Evolutionary conservation across 2,888 invertebrate genomes (phyloP).

Genomic region (Caenorhabditis virilis): DNA sequence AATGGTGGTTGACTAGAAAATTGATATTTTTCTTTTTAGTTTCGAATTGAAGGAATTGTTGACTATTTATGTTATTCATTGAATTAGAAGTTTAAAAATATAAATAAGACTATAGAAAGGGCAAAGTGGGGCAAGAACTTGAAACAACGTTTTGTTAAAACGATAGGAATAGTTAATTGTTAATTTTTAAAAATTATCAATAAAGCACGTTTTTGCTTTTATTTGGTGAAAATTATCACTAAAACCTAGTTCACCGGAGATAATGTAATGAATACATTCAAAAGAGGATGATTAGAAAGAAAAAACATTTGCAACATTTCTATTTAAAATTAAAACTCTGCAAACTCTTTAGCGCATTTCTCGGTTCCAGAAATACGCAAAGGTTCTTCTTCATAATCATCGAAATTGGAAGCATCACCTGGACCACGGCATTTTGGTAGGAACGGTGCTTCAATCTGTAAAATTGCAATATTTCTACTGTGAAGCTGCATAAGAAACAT

Average conservation of each 20-base stretch:
- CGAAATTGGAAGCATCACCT: slow-evolving; percentile 99
- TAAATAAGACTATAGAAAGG: neutral
- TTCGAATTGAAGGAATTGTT: neutral
- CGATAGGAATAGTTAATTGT: too few species aligned
- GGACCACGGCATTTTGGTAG: slow-evolving; percentile 98
- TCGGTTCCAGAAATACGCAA: slow-evolving; percentile 97
- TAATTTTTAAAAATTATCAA: too few species aligned
- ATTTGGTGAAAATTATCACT: too few species aligned
- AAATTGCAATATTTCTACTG: slow-evolving; percentile 19
- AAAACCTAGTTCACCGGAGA: too few species aligned
- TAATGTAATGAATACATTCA: neutral
- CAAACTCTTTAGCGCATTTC: slow-evolving; percentile 99
- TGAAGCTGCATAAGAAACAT: too few species aligned
- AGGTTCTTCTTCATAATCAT: slow-evolving; percentile 99
- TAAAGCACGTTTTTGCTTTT: too few species aligned
- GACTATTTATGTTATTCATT: neutral
- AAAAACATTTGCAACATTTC: neutral
- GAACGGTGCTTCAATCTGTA: slow-evolving; percentile 92
- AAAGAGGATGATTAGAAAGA: neutral
- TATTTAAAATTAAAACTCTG: slow-evolving; percentile 79
- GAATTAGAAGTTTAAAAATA: neutral
- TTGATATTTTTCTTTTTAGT: too few species aligned
- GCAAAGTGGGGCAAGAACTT: neutral
- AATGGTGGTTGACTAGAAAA: slow-evolving; percentile 1
- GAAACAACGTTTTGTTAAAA: neutral